phyloP scores from a whole-genome alignment of 2,113 vertebrate genomes.

The Vicugna pacos region DNA sequence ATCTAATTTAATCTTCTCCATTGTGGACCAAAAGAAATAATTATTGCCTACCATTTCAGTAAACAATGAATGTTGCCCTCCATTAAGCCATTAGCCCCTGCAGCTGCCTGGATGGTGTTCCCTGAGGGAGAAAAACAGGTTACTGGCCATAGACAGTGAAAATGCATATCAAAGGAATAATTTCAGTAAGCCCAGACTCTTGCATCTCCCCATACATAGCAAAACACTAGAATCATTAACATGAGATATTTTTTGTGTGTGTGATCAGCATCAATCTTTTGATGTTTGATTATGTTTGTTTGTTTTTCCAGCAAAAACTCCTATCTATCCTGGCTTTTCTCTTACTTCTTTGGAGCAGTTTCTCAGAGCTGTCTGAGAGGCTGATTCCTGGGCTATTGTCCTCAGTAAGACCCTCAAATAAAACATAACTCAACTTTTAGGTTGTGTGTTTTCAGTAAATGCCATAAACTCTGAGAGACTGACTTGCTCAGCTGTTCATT shows the following conservation, averaged over 20 bases:
- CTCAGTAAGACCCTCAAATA: background rate
- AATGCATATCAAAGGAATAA: background rate
- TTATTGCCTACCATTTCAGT: background rate
- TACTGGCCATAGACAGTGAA: background rate
- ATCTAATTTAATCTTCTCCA: background rate
- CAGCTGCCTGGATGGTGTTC: rapidly evolving
- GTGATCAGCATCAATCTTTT: background rate
- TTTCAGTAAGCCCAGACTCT: background rate
- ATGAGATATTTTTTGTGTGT: background rate
- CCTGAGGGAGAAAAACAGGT: background rate
- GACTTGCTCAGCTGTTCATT: background rate
- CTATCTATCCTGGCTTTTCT: background rate
- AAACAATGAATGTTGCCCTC: background rate
- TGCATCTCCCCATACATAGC: background rate
- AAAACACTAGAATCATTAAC: background rate
- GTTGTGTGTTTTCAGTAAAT: background rate
- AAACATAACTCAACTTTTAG: background rate
- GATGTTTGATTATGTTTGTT: background rate
- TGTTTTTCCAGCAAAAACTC: background rate
- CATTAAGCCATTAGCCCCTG: background rate
- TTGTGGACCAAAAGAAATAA: background rate
- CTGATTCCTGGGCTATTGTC: background rate
- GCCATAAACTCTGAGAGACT: background rate
- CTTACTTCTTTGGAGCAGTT: background rate
- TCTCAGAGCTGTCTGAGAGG: background rate